These are phyloP conservation scores for Ophthalmolycus amberensis DNA, from an alignment of 2,113 vertebrate genomes.

Conservation along the genomic window DNA sequence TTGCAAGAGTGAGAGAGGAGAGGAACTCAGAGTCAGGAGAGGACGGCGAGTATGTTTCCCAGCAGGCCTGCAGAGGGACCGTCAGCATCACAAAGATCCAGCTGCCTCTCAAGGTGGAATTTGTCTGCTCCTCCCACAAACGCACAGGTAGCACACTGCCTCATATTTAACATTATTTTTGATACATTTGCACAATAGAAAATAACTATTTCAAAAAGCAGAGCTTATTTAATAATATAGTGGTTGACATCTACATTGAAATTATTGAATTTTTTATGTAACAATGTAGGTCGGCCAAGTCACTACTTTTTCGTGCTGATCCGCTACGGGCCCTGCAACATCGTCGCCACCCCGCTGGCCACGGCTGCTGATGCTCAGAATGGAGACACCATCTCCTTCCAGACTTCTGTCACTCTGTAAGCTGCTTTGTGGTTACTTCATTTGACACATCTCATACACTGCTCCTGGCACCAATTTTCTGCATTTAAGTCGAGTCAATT, in stretches of 20 bases:
- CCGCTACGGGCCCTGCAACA: constrained; percentile 82
- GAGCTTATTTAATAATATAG: background rate
- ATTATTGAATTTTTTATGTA: background rate
- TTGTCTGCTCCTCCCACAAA: constrained; percentile 80
- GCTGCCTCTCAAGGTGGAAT: constrained; percentile 86
- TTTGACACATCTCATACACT: background rate
- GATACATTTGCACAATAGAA: too few relatives aligned
- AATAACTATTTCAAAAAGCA: background rate
- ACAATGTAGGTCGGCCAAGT: constrained; percentile 74
- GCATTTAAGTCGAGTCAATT: too few relatives aligned
- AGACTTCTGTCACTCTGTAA: constrained; percentile 83
- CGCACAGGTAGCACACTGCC: constrained; percentile 63
- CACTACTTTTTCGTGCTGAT: constrained; percentile 87
- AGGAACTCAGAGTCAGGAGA: constrained; percentile 31
- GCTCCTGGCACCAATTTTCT: too few relatives aligned
- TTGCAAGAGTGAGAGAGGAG: constrained; percentile 73
- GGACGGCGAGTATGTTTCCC: constrained; percentile 29
- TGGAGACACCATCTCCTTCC: constrained; percentile 85
- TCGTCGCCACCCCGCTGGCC: constrained; percentile 83
- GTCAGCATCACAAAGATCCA: constrained; percentile 81
- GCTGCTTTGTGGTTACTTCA: constrained; percentile 18
- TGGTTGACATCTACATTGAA: background rate
- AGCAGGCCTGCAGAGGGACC: constrained; percentile 81
- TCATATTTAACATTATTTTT: background rate
- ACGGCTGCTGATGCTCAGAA: constrained; percentile 83